Evolutionary conservation across 1,140 invertebrate genomes (phyloP).

Genomic region (Aphelinus atriplicis): DNA sequence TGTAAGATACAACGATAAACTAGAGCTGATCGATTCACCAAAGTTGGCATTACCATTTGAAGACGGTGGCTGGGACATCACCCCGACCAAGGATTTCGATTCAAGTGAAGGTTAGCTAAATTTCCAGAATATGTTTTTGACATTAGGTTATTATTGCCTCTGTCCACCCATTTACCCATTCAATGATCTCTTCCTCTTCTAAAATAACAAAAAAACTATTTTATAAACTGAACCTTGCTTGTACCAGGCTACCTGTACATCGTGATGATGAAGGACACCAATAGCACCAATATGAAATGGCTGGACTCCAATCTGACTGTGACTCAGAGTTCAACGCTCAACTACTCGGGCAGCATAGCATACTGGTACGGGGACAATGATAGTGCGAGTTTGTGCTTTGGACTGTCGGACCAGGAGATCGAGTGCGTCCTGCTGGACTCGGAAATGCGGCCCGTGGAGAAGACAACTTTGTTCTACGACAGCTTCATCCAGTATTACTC

Average conservation of each 20-base stretch:
- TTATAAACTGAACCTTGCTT: background rate
- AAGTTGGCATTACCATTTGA: background rate
- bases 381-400: conserved; percentile 13
- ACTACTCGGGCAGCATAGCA: background rate
- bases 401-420: conserved; percentile 6
- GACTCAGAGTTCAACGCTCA: background rate
- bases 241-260: conserved; percentile 5
- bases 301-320: background rate
- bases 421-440: conserved; percentile 1
- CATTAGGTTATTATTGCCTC: too few species aligned
- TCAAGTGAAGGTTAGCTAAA: background rate
- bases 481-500: conserved; percentile 9
- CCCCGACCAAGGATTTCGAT: background rate
- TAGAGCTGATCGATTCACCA: background rate
- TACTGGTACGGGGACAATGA: conserved; percentile 8
- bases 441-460: background rate
- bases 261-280: background rate
- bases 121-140: too few species aligned
- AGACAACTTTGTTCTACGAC: conserved; percentile 5
- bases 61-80: conserved; percentile 1
- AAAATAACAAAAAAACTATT: too few species aligned
- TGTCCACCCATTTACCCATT: too few species aligned
- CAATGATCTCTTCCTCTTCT: too few species aligned
- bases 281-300: background rate
- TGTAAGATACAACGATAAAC: conserved; percentile 13